A percentile compares a stretch with the other conserved stretches of the same genome.
phyloP scores from a whole-genome alignment of 2,797 vertebrate species.

The Paguma larvata region DNA sequence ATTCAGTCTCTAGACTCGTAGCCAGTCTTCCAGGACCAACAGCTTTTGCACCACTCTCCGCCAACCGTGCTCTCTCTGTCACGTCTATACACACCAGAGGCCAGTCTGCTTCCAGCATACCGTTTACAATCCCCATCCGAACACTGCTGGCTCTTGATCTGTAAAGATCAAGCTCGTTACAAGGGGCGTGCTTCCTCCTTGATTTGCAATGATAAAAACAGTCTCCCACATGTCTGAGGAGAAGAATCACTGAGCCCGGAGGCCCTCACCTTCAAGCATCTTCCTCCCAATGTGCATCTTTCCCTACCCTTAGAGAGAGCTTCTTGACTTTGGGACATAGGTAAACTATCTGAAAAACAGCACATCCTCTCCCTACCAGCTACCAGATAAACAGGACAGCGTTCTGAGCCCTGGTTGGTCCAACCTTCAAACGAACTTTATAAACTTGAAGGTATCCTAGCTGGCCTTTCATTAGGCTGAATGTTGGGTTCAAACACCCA shows the following conservation, averaged over 20 bases:
- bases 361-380: neutral
- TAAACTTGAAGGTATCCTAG: neutral
- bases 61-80: neutral
- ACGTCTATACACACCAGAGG: fast-evolving
- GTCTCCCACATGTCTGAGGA: neutral
- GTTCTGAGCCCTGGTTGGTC: neutral
- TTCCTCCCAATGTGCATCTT: neutral
- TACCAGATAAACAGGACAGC: neutral
- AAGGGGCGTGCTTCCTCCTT: neutral
- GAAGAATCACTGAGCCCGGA: neutral
- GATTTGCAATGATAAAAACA: neutral
- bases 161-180: neutral
- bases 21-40: neutral
- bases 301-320: neutral
- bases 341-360: neutral
- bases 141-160: neutral
- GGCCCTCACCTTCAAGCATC: neutral
- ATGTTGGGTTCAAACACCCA: neutral
- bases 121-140: neutral
- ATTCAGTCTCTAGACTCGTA: neutral
- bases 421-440: neutral
- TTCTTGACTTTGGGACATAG: neutral
- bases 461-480: neutral
- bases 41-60: too few relatives aligned
- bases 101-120: neutral